Base-by-base conservation (phyloP, 2,797 vertebrate genomes). In the Champsocephalus gunnari region DNA sequence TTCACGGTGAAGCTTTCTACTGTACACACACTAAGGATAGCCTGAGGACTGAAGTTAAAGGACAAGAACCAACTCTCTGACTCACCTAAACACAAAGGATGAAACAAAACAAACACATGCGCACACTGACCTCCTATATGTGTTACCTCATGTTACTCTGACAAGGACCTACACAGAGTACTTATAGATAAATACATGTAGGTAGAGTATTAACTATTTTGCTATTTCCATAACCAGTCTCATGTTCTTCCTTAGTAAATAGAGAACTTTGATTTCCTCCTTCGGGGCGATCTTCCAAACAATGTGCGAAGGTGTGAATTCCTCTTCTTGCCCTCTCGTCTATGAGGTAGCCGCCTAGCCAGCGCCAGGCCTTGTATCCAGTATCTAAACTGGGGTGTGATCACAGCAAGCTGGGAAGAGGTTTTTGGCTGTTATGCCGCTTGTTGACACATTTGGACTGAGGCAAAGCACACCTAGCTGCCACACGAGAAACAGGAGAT, bases 291-390 rank as follows among this genome's bases (percentile, higher is more conserved):
- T 28, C 24, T 73, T 86, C 79, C 83, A 88, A 84, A 87, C 80
- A 76, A 76, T 87, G 83, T 66, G 67, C 48, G 9, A 84, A 79
- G 61, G 80, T 80, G 80, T 82, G 71, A 89, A 83, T 56, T 54
- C 65, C 62, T 63, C 76, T 71, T 57, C 62, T 77, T 47, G 28
- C 81, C 71, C 58, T 61, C 65, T 80, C 10, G n/a, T 58, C 75
- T 80, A 57, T 87, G 90, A 86, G 66, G 74, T 80, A 78, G 85
- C 81, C 64, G 41, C 56, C 60, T 53, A 38, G 47, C 68, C 75
- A 63, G 74, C 85, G 90, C 87, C 89, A 89, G 88, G 64, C 61
- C 74, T 53, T 4, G 91, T 88, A 93, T 93, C 88, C 75, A 72
- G 83, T 92, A 71, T 88, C 92, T 72, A 64, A 84, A 75, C 81